Base-by-base conservation (phyloP, 2,888 invertebrate genomes). In the Drosophila ezoana region DNA sequence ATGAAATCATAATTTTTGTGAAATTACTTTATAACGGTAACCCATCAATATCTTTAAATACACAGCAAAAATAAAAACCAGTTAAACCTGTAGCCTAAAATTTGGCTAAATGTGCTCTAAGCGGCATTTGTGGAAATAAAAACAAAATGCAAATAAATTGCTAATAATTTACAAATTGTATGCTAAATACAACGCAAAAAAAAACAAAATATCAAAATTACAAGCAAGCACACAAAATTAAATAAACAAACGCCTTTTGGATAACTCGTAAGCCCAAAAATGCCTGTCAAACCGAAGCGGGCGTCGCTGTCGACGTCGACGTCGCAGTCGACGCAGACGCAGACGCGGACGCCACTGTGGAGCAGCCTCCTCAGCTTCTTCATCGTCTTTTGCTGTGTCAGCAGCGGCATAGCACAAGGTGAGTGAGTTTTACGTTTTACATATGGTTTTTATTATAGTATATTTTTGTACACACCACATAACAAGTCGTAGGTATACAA, bases 351-450 rank as follows among this genome's bases (percentile, higher is more conserved):
- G 65, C 32, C 56, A 32, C 49, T 60, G 32, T 48, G 64, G 53
- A 62, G 67, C 72, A 76, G 68, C 70, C 65, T 75, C 67, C 65
- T 75, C 75, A 57, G 79, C 76, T 61, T 67, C 77, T 74, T 64
- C 70, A 51, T 81, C 71, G 45, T 79, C 72, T 62, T 66, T 60
- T 71, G 80, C 62, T 74, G 59, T 20, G 76, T 72, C 86, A 59
- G 68, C 75, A 41, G 68, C 77, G 81, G 71, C 77, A 81, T 66
- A 63, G 80, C 89, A 86, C 85, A 85, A 85, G 85, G 85, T 85
- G 80, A 85, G 85, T 89, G 86, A 82, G 85, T 85, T 85, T 85
- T 87, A 89, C 87, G 85, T 85, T 85, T 85, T 87, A 89, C 89
- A 87, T 76, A 78, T 63, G 81, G 67, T 64, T 58, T 83, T 72